Base-by-base conservation (phyloP, 2,113 vertebrate species). In the Neofelis nebulosa region DNA sequence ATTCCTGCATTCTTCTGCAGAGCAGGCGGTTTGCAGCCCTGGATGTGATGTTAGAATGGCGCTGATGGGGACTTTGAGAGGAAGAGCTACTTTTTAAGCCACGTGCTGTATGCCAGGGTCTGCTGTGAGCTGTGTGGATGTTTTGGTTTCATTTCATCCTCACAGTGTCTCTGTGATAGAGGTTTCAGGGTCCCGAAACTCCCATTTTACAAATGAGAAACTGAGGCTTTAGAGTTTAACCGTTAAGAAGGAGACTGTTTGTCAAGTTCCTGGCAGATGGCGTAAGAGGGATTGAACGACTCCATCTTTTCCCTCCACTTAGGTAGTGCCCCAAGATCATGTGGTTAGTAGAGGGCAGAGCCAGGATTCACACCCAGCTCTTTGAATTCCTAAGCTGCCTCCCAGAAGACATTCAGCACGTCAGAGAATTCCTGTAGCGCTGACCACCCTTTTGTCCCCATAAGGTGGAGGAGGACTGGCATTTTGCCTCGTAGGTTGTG, bases 91-190 rank as follows among this genome's bases (percentile, higher is more conserved):
- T 89, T 94, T 85, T 78, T 41, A 82, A 83, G 29, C 31, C 71
- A 80, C 65, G 48, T 84, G 61, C 36, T 92, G 0, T 85, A 12
- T 80, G n/a, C 25, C 68, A 90, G 69, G 55, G 33, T 71, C 73
- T 68, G 5, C 85, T 89, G 84, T 66, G 79, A 89, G 57, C 55
- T 29, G 14, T 91, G 84, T 65, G 41, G 57, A 52, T 48, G 41
- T 92, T 91, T 84, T 73, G 29, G n/a, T 96, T 89, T 95, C 33
- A 71, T 63, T 97, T 84, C 80, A 61, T 83, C 41, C 18, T 84
- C 31, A 36, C 2, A 86, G 0, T 91, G 83, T 48, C 48, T 76
- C 36, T 65, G 1, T 66, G 50, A 29, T 68, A 25, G 8, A 63
- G 29, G 41, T 94, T 95, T 92, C 74, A 48, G 84, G 80, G 83